Conservation (phyloP, 2,797 vertebrate species). For the Apodemus agrarius region DNA sequence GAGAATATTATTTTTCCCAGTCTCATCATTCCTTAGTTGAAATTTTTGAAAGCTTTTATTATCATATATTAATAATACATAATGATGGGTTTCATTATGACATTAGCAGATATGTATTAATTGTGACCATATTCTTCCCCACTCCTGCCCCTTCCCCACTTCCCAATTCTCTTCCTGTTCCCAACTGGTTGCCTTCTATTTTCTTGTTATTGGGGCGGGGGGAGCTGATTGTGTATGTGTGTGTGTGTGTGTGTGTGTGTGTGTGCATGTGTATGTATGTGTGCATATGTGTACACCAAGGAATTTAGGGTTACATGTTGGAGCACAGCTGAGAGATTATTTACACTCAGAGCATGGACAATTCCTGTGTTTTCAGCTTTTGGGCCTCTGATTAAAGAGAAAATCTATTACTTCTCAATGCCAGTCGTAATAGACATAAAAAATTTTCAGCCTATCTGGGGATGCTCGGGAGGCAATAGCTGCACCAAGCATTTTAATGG, state of each 20-base stretch:
- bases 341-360: not conserved
- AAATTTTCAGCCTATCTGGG: not conserved
- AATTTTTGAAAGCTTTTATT: not conserved
- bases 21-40: not conserved
- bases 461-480: not conserved
- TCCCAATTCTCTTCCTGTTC: not conserved
- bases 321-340: not conserved
- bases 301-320: not conserved
- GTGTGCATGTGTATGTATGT: not conserved
- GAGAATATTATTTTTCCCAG: not conserved
- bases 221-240: no score
- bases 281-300: not conserved
- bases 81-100: not conserved
- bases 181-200: not conserved
- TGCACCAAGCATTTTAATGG: not conserved
- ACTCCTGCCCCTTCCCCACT: no score
- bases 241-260: not conserved
- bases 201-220: not conserved
- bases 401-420: not conserved
- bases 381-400: constrained; percentile 8
- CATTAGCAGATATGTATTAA: not conserved
- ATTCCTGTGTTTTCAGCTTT: not conserved
- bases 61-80: not conserved
- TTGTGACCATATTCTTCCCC: not conserved
- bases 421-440: not conserved